These are phyloP conservation scores for Oreohelix idahoensis DNA, from an alignment of 1,140 invertebrate genomes.

Conservation along the genomic window DNA sequence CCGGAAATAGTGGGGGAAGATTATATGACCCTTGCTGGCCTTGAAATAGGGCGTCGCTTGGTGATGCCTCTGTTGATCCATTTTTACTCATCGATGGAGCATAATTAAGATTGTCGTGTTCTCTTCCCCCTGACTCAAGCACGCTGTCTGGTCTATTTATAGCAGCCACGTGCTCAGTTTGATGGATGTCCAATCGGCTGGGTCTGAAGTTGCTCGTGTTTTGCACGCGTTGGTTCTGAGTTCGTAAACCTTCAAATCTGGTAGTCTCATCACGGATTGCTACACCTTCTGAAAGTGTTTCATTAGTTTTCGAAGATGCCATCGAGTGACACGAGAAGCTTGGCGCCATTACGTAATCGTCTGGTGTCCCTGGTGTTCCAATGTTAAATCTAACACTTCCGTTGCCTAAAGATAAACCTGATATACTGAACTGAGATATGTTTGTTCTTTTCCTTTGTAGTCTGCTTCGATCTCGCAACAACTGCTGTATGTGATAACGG, in stretches of 20 bases:
- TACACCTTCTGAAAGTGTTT: background rate
- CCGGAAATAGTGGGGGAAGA: background rate
- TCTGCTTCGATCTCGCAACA: slow-evolving; percentile 18
- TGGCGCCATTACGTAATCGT: background rate
- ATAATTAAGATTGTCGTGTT: background rate
- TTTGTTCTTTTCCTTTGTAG: background rate
- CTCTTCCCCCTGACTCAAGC: background rate
- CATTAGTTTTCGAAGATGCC: background rate
- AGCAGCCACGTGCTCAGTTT: background rate
- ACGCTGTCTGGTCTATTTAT: slow-evolving; percentile 14
- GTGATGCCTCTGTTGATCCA: background rate
- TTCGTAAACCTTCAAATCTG: background rate
- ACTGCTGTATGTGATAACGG: slow-evolving; percentile 28
- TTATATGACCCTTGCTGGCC: background rate
- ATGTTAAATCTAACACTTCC: slow-evolving; percentile 19
- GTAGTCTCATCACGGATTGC: background rate
- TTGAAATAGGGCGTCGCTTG: background rate
- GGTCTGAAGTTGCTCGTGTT: background rate
- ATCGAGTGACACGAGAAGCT: slow-evolving; percentile 16
- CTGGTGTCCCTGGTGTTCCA: slow-evolving; percentile 20
- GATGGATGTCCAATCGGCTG: background rate
- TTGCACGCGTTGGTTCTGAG: background rate
- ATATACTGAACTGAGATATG: background rate
- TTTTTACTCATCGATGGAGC: background rate
- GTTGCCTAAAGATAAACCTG: slow-evolving; percentile 3